phyloP scores from a whole-genome alignment of 2,113 vertebrate genomes.

The Urocolius indicus region DNA sequence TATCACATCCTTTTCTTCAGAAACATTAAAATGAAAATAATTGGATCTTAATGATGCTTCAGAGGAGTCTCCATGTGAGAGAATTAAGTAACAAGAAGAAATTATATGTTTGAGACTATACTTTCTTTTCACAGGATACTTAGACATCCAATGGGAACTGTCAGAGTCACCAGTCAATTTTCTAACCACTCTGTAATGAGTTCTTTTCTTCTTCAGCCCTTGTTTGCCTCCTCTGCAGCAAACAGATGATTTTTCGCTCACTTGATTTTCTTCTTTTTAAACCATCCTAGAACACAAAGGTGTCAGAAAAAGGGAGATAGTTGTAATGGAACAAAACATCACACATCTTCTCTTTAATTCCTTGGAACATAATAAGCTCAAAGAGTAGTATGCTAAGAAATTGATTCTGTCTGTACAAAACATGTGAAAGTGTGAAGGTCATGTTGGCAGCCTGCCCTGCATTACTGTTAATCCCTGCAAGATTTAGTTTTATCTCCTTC shows the following conservation, averaged over 20 bases:
- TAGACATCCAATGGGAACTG: slow-evolving; percentile 49
- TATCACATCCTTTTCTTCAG: slow-evolving; percentile 31
- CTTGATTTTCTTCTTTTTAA: slow-evolving; percentile 20
- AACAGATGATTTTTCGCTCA: slow-evolving; percentile 3
- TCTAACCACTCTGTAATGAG: slow-evolving; percentile 52
- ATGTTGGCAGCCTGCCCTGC: slow-evolving; percentile 12
- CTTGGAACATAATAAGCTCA: not conserved
- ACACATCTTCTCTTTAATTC: slow-evolving; percentile 2
- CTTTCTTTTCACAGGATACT: slow-evolving; percentile 28
- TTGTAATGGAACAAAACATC: not conserved
- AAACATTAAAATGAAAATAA: slow-evolving; percentile 64
- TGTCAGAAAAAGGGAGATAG: not conserved
- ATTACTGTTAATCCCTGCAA: slow-evolving; percentile 60
- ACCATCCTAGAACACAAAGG: not conserved
- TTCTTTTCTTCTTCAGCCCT: slow-evolving; percentile 21
- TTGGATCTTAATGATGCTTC: slow-evolving; percentile 61
- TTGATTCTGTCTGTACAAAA: slow-evolving; percentile 12
- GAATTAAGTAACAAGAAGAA: slow-evolving; percentile 44
- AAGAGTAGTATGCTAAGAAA: slow-evolving; percentile 22
- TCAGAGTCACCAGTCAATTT: slow-evolving; percentile 55
- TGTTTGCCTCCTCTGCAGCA: slow-evolving; percentile 41
- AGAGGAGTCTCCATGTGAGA: not conserved
- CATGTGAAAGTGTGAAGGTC: not conserved
- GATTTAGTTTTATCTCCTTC: slow-evolving; percentile 46
- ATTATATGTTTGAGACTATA: slow-evolving; percentile 21